Percentiles rank a stretch among this genome's conserved stretches.
Evolutionary conservation across 1,140 invertebrate species (phyloP).

Genomic region (Halotydeus destructor): DNA sequence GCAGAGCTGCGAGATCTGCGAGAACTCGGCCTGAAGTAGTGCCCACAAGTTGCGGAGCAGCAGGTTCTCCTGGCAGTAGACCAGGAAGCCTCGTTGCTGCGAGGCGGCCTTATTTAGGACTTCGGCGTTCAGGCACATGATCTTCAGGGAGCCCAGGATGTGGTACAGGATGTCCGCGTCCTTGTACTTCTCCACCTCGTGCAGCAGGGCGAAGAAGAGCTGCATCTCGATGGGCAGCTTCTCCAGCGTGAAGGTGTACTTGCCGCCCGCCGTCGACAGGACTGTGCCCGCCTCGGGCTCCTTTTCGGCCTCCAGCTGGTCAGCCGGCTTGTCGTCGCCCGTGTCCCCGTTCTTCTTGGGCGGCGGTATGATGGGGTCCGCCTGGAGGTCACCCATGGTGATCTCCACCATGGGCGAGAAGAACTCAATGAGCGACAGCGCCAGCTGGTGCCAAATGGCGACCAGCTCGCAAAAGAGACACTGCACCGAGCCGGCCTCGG

Average conservation of each 20-base stretch:
- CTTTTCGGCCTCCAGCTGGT: not conserved
- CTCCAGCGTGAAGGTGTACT: conserved; percentile 71
- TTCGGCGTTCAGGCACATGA: conserved; percentile 78
- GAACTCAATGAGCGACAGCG: conserved; percentile 22
- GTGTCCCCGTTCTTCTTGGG: conserved; percentile 1
- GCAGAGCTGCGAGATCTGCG: conserved; percentile 67
- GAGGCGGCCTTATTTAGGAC: conserved; percentile 63
- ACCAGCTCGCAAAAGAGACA: conserved; percentile 78
- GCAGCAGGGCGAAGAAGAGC: conserved; percentile 68
- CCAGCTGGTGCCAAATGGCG: conserved; percentile 69
- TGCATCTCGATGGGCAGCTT: conserved; percentile 76
- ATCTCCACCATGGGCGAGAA: conserved; percentile 32
- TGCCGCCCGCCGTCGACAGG: conserved; percentile 75
- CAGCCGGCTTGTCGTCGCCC: conserved; percentile 1
- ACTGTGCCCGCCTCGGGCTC: conserved; percentile 26
- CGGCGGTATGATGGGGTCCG: not conserved
- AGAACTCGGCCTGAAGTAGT: conserved; percentile 70
- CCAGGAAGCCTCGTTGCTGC: conserved; percentile 82
- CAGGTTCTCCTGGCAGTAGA: conserved; percentile 90
- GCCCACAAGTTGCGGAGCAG: conserved; percentile 88
- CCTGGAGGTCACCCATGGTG: conserved; percentile 19
- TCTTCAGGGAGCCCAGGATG: conserved; percentile 70
- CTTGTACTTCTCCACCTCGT: conserved; percentile 48
- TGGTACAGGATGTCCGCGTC: conserved; percentile 85
- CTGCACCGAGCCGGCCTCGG: conserved; percentile 15